Percentiles rank a stretch among this genome's conserved stretches.
phyloP scores from a whole-genome alignment of 2,888 invertebrate genomes.

The Drosophila dives region DNA sequence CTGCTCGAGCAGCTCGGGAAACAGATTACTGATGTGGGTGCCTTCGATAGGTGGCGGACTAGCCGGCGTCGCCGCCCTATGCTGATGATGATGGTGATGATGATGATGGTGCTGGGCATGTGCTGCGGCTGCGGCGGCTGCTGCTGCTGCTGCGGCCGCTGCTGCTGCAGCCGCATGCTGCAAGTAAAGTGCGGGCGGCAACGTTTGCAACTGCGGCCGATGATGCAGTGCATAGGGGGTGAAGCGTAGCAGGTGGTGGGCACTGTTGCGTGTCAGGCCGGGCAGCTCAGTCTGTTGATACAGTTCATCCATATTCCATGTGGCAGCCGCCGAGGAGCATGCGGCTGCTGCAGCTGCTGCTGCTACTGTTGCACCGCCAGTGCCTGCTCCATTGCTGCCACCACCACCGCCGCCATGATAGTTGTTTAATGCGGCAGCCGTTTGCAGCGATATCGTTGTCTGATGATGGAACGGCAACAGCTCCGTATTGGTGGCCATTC shows the following conservation, averaged over 20 bases:
- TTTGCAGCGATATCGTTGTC: constrained; percentile 83
- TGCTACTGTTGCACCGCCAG: constrained; percentile 46
- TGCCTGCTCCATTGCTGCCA: constrained; percentile 54
- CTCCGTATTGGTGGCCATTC: constrained; percentile 84
- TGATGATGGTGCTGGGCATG: constrained; percentile 82
- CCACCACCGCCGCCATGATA: constrained; percentile 80
- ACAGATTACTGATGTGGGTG: constrained; percentile 94
- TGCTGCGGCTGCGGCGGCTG: constrained; percentile 68
- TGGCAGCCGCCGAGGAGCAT: constrained; percentile 64
- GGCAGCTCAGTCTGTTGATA: constrained; percentile 85
- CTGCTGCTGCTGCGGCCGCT: constrained; percentile 78
- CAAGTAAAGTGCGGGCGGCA: constrained; percentile 81
- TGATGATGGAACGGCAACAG: constrained; percentile 84
- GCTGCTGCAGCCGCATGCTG: constrained; percentile 79
- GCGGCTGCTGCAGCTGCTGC: constrained; percentile 42
- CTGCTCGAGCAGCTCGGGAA: constrained; percentile 96
- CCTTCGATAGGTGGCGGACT: constrained; percentile 86
- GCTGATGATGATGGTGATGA: constrained; percentile 83
- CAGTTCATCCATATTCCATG: constrained; percentile 81
- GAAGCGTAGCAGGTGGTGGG: constrained; percentile 84
- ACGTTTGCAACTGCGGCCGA: constrained; percentile 86
- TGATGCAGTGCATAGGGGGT: constrained; percentile 89
- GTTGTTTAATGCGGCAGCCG: constrained; percentile 82
- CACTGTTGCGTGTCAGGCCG: constrained; percentile 81
- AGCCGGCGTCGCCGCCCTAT: constrained; percentile 81